phyloP scores from a whole-genome alignment of 2,888 invertebrate genomes.

The Theretra japonica region DNA sequence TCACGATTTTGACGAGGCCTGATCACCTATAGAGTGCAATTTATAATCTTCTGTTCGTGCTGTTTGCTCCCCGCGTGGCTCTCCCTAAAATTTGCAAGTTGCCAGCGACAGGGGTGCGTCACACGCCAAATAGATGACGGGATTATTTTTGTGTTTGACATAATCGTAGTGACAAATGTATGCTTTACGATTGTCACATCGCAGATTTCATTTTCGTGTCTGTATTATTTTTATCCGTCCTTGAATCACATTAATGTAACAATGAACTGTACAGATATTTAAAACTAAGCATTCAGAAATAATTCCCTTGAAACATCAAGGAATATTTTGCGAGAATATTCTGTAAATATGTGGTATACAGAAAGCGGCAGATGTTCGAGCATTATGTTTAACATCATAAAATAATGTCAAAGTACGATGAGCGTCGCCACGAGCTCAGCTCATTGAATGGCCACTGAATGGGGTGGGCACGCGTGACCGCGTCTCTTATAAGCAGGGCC shows the following conservation, averaged over 20 bases:
- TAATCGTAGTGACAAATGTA: constrained; percentile 84
- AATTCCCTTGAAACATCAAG: not conserved
- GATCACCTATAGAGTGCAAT: constrained; percentile 78
- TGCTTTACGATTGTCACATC: constrained; percentile 75
- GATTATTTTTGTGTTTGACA: constrained; percentile 85
- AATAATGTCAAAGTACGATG: constrained; percentile 60
- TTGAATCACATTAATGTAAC: not conserved
- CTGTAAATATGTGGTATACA: constrained; percentile 34
- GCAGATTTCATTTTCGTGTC: constrained; percentile 64
- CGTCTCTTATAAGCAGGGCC: constrained; percentile 48
- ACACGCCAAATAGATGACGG: constrained; percentile 81
- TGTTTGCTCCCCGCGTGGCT: constrained; percentile 60
- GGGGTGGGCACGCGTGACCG: constrained; percentile 60
- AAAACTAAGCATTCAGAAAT: not conserved
- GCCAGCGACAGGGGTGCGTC: constrained; percentile 74
- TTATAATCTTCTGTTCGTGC: constrained; percentile 75
- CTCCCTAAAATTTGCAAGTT: constrained; percentile 78
- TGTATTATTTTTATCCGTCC: constrained; percentile 31
- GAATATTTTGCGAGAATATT: not conserved
- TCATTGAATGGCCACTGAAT: constrained; percentile 58
- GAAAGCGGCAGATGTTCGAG: constrained; percentile 32
- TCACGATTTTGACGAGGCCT: constrained; percentile 73
- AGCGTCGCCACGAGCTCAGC: constrained; percentile 57
- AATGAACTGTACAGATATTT: not conserved
- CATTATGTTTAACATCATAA: constrained; percentile 46